Evolutionary conservation across 2,797 vertebrate species (phyloP).

Genomic region (Megaceryle alcyon): DNA sequence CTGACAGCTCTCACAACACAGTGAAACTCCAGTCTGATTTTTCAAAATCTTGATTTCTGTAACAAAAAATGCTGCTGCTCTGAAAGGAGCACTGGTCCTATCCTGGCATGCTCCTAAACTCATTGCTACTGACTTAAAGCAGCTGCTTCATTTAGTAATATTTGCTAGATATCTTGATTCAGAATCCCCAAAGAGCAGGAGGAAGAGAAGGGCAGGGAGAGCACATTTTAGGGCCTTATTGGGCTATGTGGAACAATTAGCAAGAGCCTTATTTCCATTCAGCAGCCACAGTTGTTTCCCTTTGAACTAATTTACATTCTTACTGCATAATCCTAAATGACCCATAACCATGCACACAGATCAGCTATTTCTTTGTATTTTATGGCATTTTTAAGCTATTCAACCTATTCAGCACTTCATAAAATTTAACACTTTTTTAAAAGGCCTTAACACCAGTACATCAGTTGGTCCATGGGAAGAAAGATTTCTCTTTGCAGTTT

Average conservation of each 20-base stretch:
- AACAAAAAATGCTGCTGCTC: not conserved
- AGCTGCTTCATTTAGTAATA: not conserved
- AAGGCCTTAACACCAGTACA: not conserved
- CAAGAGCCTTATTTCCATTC: not conserved
- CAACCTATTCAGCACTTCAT: not conserved
- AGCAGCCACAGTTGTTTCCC: not conserved
- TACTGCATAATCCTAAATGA: not conserved
- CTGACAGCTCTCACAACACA: not conserved
- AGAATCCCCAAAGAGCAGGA: not conserved
- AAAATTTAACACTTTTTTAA: not conserved
- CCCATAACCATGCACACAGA: not conserved
- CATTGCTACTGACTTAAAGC: not conserved
- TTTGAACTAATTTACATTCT: not conserved
- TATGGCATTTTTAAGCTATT: not conserved
- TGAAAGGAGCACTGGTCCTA: not conserved
- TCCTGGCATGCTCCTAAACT: not conserved
- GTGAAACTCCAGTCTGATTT: not conserved
- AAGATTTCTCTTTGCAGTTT: not conserved
- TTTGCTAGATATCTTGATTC: not conserved
- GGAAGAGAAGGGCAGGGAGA: not conserved
- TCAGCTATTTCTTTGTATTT: not conserved
- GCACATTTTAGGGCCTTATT: not conserved
- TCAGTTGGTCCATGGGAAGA: not conserved
- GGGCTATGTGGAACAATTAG: not conserved
- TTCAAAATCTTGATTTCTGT: not conserved